Conservation (phyloP, 92 coral and sea anemone species). For the Micromussa lordhowensis region DNA sequence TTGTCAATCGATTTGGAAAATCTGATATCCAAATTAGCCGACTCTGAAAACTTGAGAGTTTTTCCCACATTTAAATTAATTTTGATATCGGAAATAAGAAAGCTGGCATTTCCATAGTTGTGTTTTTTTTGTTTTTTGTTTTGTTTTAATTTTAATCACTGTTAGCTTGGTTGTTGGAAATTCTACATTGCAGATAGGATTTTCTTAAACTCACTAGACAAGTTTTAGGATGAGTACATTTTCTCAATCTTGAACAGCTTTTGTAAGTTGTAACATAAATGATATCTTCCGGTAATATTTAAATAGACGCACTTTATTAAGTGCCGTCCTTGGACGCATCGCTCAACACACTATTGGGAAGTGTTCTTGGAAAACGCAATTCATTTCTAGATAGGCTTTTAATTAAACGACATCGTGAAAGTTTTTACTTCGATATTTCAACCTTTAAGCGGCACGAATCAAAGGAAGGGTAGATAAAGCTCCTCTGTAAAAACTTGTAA, state of each 20-base stretch:
- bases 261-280: constrained; percentile 19
- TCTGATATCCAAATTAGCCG: constrained; percentile 48
- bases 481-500: constrained; percentile 1
- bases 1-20: constrained; percentile 41
- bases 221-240: not conserved
- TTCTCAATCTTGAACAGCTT: not conserved
- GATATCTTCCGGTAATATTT: constrained; percentile 45
- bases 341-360: not conserved
- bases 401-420: constrained; percentile 2
- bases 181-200: not conserved
- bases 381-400: constrained; percentile 20
- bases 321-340: constrained; percentile 28
- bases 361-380: constrained; percentile 7
- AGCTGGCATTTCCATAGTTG: not conserved
- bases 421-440: not conserved
- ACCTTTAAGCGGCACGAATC: constrained; percentile 9
- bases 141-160: not conserved
- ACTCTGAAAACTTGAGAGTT: constrained; percentile 48
- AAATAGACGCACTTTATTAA: constrained; percentile 33
- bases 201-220: not conserved
- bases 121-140: not conserved
- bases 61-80: constrained; percentile 3
- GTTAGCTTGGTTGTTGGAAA: not conserved
- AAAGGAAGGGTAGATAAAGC: constrained; percentile 23
- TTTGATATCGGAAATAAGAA: constrained; percentile 14